phyloP scores from a whole-genome alignment of 2,797 vertebrate genomes.

The Manis pentadactyla region DNA sequence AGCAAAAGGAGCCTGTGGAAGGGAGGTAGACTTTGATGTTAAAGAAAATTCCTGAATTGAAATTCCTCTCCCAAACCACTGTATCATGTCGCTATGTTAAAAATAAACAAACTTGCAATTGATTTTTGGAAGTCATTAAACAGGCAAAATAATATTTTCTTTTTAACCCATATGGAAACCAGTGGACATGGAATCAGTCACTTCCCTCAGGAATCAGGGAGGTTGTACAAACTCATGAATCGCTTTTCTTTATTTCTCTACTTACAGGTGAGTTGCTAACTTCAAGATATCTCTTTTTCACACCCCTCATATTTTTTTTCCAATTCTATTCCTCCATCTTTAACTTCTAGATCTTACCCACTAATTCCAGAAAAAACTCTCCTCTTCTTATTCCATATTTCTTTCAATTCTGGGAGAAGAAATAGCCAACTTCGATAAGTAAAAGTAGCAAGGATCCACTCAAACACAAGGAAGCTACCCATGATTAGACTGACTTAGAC shows the following conservation, averaged over 20 bases:
- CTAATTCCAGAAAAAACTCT: background rate
- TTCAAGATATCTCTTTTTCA: background rate
- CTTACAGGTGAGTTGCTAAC: background rate
- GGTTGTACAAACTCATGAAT: background rate
- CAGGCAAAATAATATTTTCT: background rate
- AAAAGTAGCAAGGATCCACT: background rate
- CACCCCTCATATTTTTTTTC: background rate
- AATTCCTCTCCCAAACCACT: constrained; percentile 27
- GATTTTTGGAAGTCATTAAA: constrained; percentile 3
- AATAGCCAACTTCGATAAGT: background rate
- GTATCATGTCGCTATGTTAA: background rate
- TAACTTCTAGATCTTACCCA: background rate
- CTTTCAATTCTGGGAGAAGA: background rate
- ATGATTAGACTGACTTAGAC: background rate
- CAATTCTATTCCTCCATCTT: background rate
- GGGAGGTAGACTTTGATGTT: background rate
- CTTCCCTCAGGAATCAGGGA: background rate
- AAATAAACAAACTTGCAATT: background rate
- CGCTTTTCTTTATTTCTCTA: background rate
- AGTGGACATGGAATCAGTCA: background rate
- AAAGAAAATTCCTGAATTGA: constrained; percentile 25
- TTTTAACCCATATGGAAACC: background rate
- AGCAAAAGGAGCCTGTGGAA: background rate
- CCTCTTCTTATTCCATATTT: background rate
- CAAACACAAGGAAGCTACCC: background rate